Percentiles rank a stretch among this genome's conserved stretches.
phyloP scores from a whole-genome alignment of 1,140 invertebrate genomes.

The Procambarus virginalis region DNA sequence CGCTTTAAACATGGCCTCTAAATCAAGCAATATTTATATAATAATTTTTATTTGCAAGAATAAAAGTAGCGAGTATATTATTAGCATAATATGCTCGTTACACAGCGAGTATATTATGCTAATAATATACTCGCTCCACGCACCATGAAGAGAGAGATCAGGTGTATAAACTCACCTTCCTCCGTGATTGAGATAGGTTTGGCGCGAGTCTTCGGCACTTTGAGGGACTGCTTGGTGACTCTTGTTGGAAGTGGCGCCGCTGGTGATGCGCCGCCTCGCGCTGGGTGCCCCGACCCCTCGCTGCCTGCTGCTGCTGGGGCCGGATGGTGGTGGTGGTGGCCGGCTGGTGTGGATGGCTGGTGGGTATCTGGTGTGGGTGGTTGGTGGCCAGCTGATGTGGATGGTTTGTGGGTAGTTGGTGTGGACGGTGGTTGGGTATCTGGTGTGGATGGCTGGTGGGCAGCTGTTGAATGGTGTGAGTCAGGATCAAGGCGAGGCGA shows the following conservation, averaged over 20 bases:
- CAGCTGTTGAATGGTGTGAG: not conserved
- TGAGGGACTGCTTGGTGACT: not conserved
- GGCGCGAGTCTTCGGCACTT: conserved; percentile 6
- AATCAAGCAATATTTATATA: too few species aligned
- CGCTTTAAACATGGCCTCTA: too few species aligned
- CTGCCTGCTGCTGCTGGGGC: not conserved
- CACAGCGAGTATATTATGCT: too few species aligned
- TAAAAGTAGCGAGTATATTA: too few species aligned
- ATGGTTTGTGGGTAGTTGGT: not conserved
- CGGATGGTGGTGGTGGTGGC: not conserved
- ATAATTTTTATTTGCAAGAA: too few species aligned
- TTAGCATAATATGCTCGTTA: too few species aligned
- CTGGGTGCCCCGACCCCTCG: not conserved
- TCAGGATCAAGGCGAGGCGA: not conserved
- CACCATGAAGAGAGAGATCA: too few species aligned
- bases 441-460: not conserved
- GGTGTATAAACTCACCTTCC: conserved; percentile 27
- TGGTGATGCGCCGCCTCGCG: not conserved
- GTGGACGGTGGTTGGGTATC: not conserved
- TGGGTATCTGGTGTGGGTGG: too few species aligned
- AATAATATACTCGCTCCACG: too few species aligned
- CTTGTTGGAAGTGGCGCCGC: not conserved
- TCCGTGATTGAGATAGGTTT: conserved; percentile 29
- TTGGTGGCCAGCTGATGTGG: not conserved
- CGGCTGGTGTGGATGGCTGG: not conserved